Conservation (phyloP, 2,888 invertebrate genomes). For the Creontiades dilutus region DNA sequence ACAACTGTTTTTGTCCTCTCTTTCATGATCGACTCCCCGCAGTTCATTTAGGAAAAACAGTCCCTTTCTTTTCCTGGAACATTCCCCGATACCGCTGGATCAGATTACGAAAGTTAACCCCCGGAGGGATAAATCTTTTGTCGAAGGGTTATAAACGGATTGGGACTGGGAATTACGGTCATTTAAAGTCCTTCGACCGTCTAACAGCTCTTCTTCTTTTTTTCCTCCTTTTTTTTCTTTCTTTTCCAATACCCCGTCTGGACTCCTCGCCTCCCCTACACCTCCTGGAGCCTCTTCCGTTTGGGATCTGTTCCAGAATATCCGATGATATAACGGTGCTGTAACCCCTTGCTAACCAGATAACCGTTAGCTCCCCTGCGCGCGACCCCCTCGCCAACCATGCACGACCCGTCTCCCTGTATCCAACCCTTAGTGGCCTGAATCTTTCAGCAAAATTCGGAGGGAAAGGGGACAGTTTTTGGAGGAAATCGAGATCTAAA, state of each 20-base stretch:
- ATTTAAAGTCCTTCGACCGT: constrained; percentile 16
- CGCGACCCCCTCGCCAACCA: not conserved
- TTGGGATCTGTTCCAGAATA: constrained; percentile 20
- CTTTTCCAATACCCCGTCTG: not conserved
- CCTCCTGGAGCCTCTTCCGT: not conserved
- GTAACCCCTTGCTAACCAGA: constrained; percentile 6
- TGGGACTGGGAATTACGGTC: constrained; percentile 22
- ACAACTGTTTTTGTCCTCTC: too few relatives aligned
- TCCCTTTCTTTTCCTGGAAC: too few relatives aligned
- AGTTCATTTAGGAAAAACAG: too few relatives aligned
- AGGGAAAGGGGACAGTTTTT: not conserved
- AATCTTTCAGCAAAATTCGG: not conserved
- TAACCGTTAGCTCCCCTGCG: not conserved
- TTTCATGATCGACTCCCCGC: too few relatives aligned
- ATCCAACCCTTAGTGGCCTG: not conserved
- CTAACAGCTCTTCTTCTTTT: not conserved
- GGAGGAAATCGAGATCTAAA: not conserved
- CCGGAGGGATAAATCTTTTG: not conserved
- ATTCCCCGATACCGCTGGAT: not conserved
- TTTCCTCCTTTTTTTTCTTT: not conserved
- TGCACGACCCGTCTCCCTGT: too few relatives aligned
- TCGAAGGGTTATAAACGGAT: not conserved
- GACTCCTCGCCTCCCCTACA: too few relatives aligned
- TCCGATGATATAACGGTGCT: constrained; percentile 30
- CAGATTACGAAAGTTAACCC: not conserved